Evolutionary conservation across 53 echinoderm and acorn worm genomes (phyloP), one percentile per base, ranked within the genome.

Genomic region (Paracentrotus lividus): DNA sequence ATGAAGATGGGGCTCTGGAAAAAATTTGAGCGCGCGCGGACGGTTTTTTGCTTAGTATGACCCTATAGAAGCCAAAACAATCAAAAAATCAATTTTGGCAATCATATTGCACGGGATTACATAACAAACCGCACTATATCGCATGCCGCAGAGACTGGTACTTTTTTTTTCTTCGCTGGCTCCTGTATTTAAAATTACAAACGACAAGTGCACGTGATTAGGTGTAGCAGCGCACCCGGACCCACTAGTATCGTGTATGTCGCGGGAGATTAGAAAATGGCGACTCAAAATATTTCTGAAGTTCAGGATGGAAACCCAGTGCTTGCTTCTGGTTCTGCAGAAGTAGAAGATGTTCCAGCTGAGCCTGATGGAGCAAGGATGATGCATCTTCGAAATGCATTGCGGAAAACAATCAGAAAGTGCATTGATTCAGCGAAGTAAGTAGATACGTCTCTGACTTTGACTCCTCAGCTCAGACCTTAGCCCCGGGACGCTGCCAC

Each of bases 371-470:
- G 98, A 13, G 93, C 92, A 56, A 96, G 97, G 60, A 97, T 98
- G 96, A 95, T 98, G 56, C 95, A 97, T 36, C 65, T 98, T 43
- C 77, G 98, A 31, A 88, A 97, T 12, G 96, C 97, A 54, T 92
- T 97, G 14, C 93, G 95, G 77, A 98, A 97, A 94, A 98, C 98
- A 32, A 90, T 97, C 68, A 96, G 95, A 85, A 98, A 97, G 76
- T 97, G 98, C 94, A 85, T 98, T 42, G 98, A 96, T 76, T 95
- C 98, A 0, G 97, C 95, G 40, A 98, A 95, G 98, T 98, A 90
- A 85, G 93, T 47, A 60, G 55, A 27, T 85, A 49, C 26, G 44
- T 61, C 18, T 1, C 51, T 21, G 23, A 49, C 24, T 42, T 43
- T 5, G 14, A 5, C 8, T 49, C 8, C 15, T 31, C 86, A 16